These are phyloP conservation scores for Centropyge bicolor DNA, from an alignment of 2,797 vertebrate genomes.

Conservation along the genomic window DNA sequence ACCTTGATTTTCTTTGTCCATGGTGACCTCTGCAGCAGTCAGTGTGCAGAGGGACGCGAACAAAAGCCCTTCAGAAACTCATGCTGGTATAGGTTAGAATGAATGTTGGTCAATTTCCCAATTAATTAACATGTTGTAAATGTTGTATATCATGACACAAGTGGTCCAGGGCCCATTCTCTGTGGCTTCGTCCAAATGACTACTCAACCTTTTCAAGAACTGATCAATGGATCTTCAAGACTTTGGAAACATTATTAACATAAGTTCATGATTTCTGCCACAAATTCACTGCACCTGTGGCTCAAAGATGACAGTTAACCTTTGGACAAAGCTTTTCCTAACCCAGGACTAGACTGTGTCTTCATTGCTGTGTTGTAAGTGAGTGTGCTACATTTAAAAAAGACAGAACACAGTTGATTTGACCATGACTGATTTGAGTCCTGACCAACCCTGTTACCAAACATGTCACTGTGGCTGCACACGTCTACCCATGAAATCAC, in stretches of 20 bases:
- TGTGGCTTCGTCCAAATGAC: background rate
- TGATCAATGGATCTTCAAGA: background rate
- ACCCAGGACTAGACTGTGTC: background rate
- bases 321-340: background rate
- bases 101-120: background rate
- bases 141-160: background rate
- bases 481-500: conserved; percentile 36
- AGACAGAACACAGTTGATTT: conserved; percentile 5
- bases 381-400: conserved; percentile 1
- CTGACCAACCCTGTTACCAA: conserved; percentile 1
- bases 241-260: background rate
- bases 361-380: background rate
- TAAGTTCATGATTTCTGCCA: background rate
- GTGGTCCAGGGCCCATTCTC: background rate
- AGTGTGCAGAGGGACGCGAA: background rate
- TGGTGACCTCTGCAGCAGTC: background rate
- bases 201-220: background rate
- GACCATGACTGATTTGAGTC: conserved; percentile 7
- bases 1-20: conserved; percentile 1
- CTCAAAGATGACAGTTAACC: background rate
- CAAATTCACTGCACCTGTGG: background rate
- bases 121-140: background rate
- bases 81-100: background rate
- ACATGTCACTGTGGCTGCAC: conserved; percentile 27
- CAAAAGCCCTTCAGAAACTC: background rate